Evolutionary conservation across 2,888 invertebrate species (phyloP).

Genomic region (Xestobium rufovillosum): DNA sequence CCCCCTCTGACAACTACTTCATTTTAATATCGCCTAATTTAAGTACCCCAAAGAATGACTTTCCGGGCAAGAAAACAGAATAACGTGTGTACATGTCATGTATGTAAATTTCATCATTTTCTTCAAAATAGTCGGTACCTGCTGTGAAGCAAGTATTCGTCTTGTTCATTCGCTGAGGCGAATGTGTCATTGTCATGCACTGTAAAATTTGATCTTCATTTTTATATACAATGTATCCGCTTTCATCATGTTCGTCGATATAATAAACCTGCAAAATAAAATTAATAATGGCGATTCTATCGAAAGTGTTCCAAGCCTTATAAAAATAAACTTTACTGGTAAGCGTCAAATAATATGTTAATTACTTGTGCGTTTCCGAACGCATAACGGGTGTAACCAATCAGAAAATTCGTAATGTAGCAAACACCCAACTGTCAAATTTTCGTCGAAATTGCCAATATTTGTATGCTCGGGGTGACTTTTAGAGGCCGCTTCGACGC

Average conservation of each 20-base stretch:
- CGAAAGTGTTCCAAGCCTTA: not conserved
- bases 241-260: slow-evolving; percentile 66
- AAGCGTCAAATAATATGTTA: not conserved
- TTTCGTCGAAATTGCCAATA: too few species aligned
- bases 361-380: too few species aligned
- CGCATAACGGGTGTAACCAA: not conserved
- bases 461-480: too few species aligned
- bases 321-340: slow-evolving; percentile 4
- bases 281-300: slow-evolving; percentile 3
- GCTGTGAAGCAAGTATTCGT: slow-evolving; percentile 71
- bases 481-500: too few species aligned
- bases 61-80: slow-evolving; percentile 64
- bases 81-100: slow-evolving; percentile 62
- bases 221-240: slow-evolving; percentile 65
- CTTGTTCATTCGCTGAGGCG: slow-evolving; percentile 47
- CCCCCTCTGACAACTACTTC: too few species aligned
- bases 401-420: slow-evolving; percentile 1
- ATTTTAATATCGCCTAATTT: slow-evolving; percentile 54
- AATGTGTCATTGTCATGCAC: slow-evolving; percentile 63
- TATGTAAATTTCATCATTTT: slow-evolving; percentile 60
- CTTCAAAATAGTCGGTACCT: slow-evolving; percentile 54
- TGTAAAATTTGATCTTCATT: slow-evolving; percentile 61
- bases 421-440: too few species aligned
- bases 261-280: slow-evolving; percentile 62
- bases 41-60: slow-evolving; percentile 77